These are phyloP conservation scores for Apis florea DNA, from an alignment of 1,140 invertebrate genomes.

Conservation along the genomic window DNA sequence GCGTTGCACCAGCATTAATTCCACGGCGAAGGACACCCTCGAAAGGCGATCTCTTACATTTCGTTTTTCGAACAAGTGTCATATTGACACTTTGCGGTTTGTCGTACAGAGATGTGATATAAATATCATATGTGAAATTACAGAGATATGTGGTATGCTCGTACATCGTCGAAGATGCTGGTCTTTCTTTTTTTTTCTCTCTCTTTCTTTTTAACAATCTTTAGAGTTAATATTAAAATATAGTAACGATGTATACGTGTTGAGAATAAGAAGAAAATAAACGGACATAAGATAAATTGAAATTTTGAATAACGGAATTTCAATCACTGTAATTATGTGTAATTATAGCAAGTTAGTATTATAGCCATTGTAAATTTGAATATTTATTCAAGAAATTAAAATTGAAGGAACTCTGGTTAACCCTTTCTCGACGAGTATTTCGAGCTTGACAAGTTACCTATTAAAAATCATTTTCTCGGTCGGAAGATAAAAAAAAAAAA, in stretches of 20 bases:
- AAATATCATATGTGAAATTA: too few relatives aligned
- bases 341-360: not conserved
- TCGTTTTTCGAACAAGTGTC: conserved; percentile 7
- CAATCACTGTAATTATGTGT: not conserved
- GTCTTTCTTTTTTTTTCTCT: not conserved
- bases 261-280: not conserved
- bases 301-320: not conserved
- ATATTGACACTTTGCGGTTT: not conserved
- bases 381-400: not conserved
- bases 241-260: not conserved
- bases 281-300: not conserved
- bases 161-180: not conserved
- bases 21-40: conserved; percentile 18
- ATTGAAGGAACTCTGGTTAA: not conserved
- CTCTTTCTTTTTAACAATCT: not conserved
- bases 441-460: not conserved
- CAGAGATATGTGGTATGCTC: not conserved
- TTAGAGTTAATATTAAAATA: not conserved
- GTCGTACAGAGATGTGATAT: not conserved
- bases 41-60: not conserved
- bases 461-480: not conserved
- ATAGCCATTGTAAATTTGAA: not conserved
- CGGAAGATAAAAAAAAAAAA: not conserved
- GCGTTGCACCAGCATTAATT: not conserved
- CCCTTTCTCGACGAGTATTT: not conserved